Evolutionary conservation across 2,797 vertebrate genomes (phyloP).

Genomic region (Microctenopoma lineatum): DNA sequence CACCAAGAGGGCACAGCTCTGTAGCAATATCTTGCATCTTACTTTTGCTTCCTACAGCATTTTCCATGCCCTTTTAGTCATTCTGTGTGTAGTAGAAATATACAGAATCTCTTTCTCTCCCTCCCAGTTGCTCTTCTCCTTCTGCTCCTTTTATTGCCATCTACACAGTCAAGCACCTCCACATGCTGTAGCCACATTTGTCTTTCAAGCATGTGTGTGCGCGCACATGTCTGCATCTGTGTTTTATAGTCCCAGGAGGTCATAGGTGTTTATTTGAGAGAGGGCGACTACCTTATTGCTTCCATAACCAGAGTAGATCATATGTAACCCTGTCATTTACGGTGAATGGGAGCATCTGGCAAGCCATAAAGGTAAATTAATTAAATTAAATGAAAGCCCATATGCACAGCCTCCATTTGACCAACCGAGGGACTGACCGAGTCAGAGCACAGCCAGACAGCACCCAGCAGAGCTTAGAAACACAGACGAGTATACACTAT

Average conservation of each 20-base stretch:
- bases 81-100: slow-evolving; percentile 46
- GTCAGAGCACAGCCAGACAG: slow-evolving; percentile 25
- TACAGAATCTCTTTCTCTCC: slow-evolving; percentile 32
- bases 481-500: slow-evolving; percentile 14
- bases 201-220: slow-evolving; percentile 30
- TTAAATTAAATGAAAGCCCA: slow-evolving; percentile 74
- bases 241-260: slow-evolving; percentile 70
- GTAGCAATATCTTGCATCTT: slow-evolving; percentile 61
- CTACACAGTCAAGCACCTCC: slow-evolving; percentile 24
- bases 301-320: slow-evolving; percentile 81
- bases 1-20: slow-evolving; percentile 56
- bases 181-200: slow-evolving; percentile 42
- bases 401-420: slow-evolving; percentile 31
- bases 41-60: slow-evolving; percentile 63
- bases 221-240: slow-evolving; percentile 27
- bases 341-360: slow-evolving; percentile 78
- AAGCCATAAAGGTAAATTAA: slow-evolving; percentile 76
- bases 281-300: slow-evolving; percentile 80
- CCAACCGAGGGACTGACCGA: slow-evolving; percentile 38
- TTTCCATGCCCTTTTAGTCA: slow-evolving; percentile 63
- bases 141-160: slow-evolving; percentile 33
- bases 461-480: slow-evolving; percentile 1
- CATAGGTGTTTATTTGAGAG: slow-evolving; percentile 76
- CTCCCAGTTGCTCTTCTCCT: slow-evolving; percentile 41
- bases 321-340: slow-evolving; percentile 77